Base-by-base conservation (phyloP, 2,113 vertebrate genomes). In the Chinchilla lanigera region DNA sequence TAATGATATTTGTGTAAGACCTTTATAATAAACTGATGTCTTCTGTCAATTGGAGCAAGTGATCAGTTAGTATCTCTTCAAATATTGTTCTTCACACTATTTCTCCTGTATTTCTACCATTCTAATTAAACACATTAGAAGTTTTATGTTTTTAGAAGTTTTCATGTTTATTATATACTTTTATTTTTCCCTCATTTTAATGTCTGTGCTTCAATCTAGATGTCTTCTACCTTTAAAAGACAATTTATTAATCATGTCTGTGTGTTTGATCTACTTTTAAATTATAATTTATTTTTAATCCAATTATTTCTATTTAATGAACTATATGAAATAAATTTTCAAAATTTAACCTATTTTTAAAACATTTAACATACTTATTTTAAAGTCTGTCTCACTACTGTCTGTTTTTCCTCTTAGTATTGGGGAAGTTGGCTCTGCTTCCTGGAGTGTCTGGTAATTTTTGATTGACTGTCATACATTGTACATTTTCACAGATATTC, bases 281-380 rank as follows among this genome's bases (percentile, higher is more conserved):
- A 67, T 63, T 38, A 77, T 87, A 54, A 35, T 44, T 88, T 77
- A n/a, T 92, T 87, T 88, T 54, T 75, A 44, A 88, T 89, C 19
- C 33, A 88, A 75, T 44, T 47, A 88, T 69, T 95, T 60, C 7
- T 30, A 50, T n/a, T 35, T 24, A 47, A 84, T 77, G 33, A 93
- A 81, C 47, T 33, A 77, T 47, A 77, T 47, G 11, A 77, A 77
- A 78, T 78, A 77, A 50, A 84, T 20, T 93, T 60, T 93, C 35
- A 78, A 89, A 44, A 67, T 84, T 84, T 63, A 16, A 84, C 60
- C 33, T 58, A 24, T 56, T 82, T 83, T 95, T 30, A 95, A 75
- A 22, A 65, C 26, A 56, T 92, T 75, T 77, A 78, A 60, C 60
- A 58, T 77, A 50, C 2, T 50, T 58, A 58, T 67, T 89, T 93